Evolutionary conservation across 2,888 invertebrate genomes (phyloP), one percentile per base, ranked within the genome.

Genomic region (Drosophila mercatorum): DNA sequence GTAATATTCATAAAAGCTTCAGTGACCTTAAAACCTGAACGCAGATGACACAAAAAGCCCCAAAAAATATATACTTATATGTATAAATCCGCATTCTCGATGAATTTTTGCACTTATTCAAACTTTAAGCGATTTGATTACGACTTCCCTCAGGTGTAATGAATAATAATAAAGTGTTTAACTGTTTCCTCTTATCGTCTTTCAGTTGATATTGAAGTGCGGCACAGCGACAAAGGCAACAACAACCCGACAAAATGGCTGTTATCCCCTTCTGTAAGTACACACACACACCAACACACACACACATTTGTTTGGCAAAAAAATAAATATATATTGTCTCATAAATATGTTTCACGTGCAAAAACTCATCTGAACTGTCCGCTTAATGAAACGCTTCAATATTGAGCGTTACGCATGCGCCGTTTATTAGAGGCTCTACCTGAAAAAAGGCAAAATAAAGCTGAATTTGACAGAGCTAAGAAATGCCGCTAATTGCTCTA

Each of bases 191-290:
- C 55, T 70, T 64, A 60, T 66, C 28, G 26, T 47, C 41, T 71
- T 78, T 53, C 78, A 78, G 77, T 72, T 75, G 57, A 71, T 31
- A 44, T 36, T 70, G 62, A 58, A 58, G 51, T 59, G 65, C 26
- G 64, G 51, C 71, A 40, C 55, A 31, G 41, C 31, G 11, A 17
- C 40, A 55, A 28, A 28, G 40, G 28, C 38, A 56, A 58, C 61
- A 64, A 61, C 36, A 59, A 76, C 41, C 73, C 67, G 68, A 47
- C 73, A 72, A 80, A 71, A 84, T 84, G 84, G 84, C 84, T 75
- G 87, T 89, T 73, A 75, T 84, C 26, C 84, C 84, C 49, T 74
- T 79, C 68, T 83, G 84, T 84, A 83, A 84, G 84, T 84, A 76
- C 28, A 47, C 55, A 38, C 41, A 31, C 40, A 41, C 41, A 31